phyloP scores from a whole-genome alignment of 2,113 vertebrate species.

The Clinocottus analis region DNA sequence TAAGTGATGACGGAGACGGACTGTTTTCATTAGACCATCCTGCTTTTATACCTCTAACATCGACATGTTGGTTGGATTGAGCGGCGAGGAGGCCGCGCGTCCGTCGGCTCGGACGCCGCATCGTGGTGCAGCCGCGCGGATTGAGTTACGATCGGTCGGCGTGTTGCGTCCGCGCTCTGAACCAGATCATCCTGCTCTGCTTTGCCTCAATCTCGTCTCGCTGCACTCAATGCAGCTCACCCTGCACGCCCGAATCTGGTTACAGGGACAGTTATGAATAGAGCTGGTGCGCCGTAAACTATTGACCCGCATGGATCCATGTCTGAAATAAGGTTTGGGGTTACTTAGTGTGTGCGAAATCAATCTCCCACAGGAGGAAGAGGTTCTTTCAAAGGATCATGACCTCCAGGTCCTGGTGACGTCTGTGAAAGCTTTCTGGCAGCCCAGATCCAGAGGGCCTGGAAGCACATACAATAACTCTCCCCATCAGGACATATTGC shows the following conservation, averaged over 20 bases:
- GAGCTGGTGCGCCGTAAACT: conserved; percentile 24
- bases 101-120: not conserved
- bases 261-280: conserved; percentile 47
- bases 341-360: conserved; percentile 21
- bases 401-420: not conserved
- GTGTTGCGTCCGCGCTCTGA: conserved; percentile 12
- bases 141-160: conserved; percentile 42
- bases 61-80: not conserved
- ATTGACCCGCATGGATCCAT: conserved; percentile 53
- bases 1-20: no score
- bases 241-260: conserved; percentile 40
- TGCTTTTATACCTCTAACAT: not conserved
- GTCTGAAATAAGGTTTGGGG: conserved; percentile 39
- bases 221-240: conserved; percentile 42
- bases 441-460: not conserved
- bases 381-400: not conserved
- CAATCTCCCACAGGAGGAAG: not conserved
- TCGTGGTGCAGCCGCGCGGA: conserved; percentile 14
- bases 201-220: conserved; percentile 52
- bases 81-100: not conserved
- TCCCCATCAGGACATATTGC: not conserved
- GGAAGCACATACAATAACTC: not conserved
- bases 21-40: no score
- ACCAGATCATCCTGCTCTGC: conserved; percentile 62
- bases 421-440: not conserved